A percentile compares a stretch with the other conserved stretches of the same genome.
phyloP scores from a whole-genome alignment of 2,888 invertebrate genomes.

The Encarsia formosa region DNA sequence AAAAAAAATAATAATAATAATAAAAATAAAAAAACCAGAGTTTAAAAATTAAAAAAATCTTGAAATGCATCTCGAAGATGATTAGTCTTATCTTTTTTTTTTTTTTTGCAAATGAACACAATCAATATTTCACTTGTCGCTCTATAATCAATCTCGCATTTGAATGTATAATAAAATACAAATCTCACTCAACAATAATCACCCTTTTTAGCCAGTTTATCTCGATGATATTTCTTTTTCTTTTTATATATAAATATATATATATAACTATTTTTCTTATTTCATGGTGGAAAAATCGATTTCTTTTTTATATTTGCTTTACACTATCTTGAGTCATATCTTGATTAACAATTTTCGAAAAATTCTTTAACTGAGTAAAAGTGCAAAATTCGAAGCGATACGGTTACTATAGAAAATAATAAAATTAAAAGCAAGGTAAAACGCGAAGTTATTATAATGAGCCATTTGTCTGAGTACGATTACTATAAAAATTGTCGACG shows the following conservation, averaged over 20 bases:
- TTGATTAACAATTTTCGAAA: no score
- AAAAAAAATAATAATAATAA: conserved; percentile 1
- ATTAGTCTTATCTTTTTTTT: conserved; percentile 10
- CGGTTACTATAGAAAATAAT: conserved; percentile 4
- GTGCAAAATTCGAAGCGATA: no score
- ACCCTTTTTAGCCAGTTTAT: conserved; percentile 22
- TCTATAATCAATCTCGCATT: conserved; percentile 16
- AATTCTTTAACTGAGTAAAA: no score
- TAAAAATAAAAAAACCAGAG: conserved; percentile 1
- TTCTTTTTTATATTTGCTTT: no score
- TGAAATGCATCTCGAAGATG: conserved; percentile 15
- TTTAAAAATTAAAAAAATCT: conserved; percentile 3
- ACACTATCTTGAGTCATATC: no score
- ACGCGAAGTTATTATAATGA: conserved; percentile 5
- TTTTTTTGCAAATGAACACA: conserved; percentile 2
- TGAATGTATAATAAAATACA: conserved; percentile 4
- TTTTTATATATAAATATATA: no score
- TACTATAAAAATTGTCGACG: conserved; percentile 8
- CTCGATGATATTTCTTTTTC: conserved; percentile 16
- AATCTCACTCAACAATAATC: conserved; percentile 19
- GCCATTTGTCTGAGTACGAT: neutral
- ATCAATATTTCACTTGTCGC: conserved; percentile 17
- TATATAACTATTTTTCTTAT: no score
- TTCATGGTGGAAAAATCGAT: no score
- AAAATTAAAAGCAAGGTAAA: conserved; percentile 4